Evolutionary conservation across 2,888 invertebrate genomes (phyloP).

Genomic region (Caenorhabditis sinica): DNA sequence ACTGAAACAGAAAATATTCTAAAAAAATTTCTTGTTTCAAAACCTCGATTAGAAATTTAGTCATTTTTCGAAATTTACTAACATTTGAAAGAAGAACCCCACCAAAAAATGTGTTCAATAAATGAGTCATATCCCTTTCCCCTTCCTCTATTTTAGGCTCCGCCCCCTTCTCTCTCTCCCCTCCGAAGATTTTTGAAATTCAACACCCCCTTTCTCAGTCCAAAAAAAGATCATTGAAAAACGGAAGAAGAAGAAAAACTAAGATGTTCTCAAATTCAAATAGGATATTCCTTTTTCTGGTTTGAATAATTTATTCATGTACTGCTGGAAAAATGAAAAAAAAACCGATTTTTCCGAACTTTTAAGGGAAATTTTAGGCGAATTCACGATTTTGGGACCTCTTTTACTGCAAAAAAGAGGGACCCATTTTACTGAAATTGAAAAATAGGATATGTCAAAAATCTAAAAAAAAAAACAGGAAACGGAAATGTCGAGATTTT

Average conservation of each 20-base stretch:
- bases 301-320: slow-evolving; percentile 3
- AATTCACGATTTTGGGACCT: no score
- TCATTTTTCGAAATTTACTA: no score
- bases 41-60: no score
- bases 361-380: no score
- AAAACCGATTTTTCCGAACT: no score
- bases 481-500: neutral
- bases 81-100: neutral
- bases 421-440: no score
- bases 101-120: no score
- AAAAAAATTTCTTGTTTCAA: no score
- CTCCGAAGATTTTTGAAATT: slow-evolving; percentile 12
- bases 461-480: neutral
- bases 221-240: neutral
- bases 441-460: no score
- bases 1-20: no score
- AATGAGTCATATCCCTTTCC: slow-evolving; percentile 19
- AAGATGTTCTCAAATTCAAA: slow-evolving; percentile 3
- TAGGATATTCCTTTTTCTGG: neutral
- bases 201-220: slow-evolving; percentile 10
- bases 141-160: neutral
- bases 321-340: no score
- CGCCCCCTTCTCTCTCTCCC: neutral
- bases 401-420: neutral
- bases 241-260: neutral